Base-by-base conservation (phyloP, 1,140 invertebrate genomes). In the Ceratosolen fusciceps region DNA sequence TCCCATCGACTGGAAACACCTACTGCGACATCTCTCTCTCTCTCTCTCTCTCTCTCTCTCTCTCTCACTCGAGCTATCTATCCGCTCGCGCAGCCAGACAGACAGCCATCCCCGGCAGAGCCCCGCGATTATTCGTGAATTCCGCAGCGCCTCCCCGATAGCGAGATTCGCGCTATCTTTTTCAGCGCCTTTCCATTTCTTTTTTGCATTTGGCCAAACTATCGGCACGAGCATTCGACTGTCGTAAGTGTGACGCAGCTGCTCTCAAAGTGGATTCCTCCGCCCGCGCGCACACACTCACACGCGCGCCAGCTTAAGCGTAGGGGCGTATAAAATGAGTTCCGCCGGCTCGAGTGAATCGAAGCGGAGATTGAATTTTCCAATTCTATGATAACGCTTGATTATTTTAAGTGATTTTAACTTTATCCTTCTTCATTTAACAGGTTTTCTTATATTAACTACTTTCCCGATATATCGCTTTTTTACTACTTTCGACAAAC, bases 1-100 rank as follows among this genome's bases (percentile, higher is more conserved):
- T 83, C 79, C 84, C 80, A 82, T 86, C 82, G 79, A 83, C 82
- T 82, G 82, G 85, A 83, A 86, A 84, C 68, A 52, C 14, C 83
- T 83, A 84, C 81, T 80, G 80, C 82, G 67, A 81, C 77, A 74
- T 79, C 62, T 58, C 16, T 31, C 74, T 19, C 43, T 26, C 47
- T 1, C 14, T 34, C 24, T 60, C 29, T 49, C 52, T 60, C 29
- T n/a, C 49, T 60, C 65, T 16, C 65, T 80, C 29, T 19, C 37
- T 19, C 34, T 60, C 29, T 49, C 52, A 34, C 21, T 31, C 49
- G n/a, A n/a, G 34, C 65, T 16, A 49, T 75, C 56, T 26, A 60
- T 60, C 29, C 10, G 19, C 58, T n/a, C 29, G 16, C 52, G 12
- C 16, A 21, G n/a, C 73, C n/a, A n/a, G n/a, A n/a, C n/a, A n/a